Evolutionary conservation across 2,113 vertebrate genomes (phyloP), one percentile per base, ranked within the genome.

Genomic region (Coregonus clupeaformis): DNA sequence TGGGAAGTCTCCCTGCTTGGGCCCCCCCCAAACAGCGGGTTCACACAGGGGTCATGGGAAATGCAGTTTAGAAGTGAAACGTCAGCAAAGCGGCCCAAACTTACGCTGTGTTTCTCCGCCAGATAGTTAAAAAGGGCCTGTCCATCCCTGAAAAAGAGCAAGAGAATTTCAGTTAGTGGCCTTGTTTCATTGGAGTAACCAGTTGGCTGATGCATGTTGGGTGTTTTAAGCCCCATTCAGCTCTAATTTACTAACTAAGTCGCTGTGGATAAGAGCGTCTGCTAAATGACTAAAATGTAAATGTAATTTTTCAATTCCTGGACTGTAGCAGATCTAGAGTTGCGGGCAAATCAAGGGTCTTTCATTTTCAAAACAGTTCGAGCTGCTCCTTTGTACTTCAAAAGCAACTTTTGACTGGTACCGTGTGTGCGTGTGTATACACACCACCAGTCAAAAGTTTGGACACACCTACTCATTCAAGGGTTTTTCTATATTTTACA

Each of bases 111-210:
- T 80, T 98, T 97, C 79, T 98, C 97, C 24, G 96, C 96, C 91
- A 98, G 91, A 85, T 96, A 98, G 82, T 98, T 96, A 94, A 98
- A 98, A 52, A 99, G 92, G 97, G 97, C 96, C 81, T 95, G 93
- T 88, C 97, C 96, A 70, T 98, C 96, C 86, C 96, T 98, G 80
- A 30, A 89, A 93, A 75, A 77, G 45, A 84, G 4, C 1, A 78
- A 74, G 71, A 85, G 47, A 80, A 85, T 42, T 12, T 42, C 85
- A 78, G 84, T 89, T 72, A 89, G 77, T 42, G 75, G 73, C n/a
- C 3, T 63, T 49, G 24, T 74, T 78, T 68, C 42, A 5, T 79
- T 62, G 86, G 85, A n/a, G n/a, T 64, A 22, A 75, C 66, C 4
- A 2, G 82, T 84, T 89, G 84, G 84, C 83, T 69, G 71, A 77